Base-by-base conservation (phyloP, 2,797 vertebrate species). In the Uromys caudimaculatus region DNA sequence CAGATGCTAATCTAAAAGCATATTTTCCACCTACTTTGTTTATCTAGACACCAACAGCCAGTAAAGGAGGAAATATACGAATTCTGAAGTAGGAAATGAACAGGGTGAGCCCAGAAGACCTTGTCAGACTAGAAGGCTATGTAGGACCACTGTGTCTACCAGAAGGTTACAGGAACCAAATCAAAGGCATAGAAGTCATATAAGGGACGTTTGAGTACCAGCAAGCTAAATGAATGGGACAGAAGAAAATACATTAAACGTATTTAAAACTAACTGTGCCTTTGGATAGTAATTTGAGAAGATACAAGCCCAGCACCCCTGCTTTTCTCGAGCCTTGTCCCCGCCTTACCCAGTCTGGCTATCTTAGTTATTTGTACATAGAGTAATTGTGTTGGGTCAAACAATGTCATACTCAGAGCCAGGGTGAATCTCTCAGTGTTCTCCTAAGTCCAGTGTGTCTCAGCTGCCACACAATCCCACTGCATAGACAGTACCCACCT, bases 61-160 rank as follows among this genome's bases (percentile, higher is more conserved):
- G 35, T 14, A 23, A 75, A 96, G 24, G 19, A 60, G 88, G 67
- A 89, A 94, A 86, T 27, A 17, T 29, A 69, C 64, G 52, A 60
- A 76, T 2, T 54, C 60, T 93, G 17, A 84, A 88, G 77, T 2
- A 58, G 38, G 58, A 88, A 86, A 50, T 7, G 13, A 79, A 69
- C 32, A 71, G 77, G 19, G 2, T 54, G 7, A 90, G 27, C 13
- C 32, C 17, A 17, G 3, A 82, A 44, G 16, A 83, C 23, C 47
- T 93, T 92, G 47, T 64, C 12, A 50, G 79, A 67, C 84, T 35
- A 75, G 60, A 93, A 94, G 91, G 23, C 67, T 19, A 56, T 27
- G 6, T 62, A 62, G 67, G 76, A 38, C 38, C 64, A 47, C 50
- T 44, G 35, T 11, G 64, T 3, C 78, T 87, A 6, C 41, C 67